Conservation (phyloP, 2,113 vertebrate genomes). For the Vulpes vulpes region DNA sequence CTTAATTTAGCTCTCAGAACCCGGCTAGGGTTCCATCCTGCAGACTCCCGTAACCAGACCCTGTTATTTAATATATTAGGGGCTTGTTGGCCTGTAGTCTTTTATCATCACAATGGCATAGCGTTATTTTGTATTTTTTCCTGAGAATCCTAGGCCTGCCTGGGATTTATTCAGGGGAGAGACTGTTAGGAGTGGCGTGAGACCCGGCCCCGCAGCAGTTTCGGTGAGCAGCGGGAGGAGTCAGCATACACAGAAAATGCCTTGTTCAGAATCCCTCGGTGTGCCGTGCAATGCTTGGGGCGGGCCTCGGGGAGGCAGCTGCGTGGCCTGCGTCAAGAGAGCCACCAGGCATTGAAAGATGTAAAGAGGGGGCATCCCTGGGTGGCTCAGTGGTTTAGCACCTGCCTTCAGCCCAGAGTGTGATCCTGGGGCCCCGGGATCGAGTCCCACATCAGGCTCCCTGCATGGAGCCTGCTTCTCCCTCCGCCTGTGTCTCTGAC, state of each 20-base stretch:
- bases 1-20: neutral
- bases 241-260: neutral
- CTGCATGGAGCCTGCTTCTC: too few relatives aligned
- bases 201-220: fast-evolving
- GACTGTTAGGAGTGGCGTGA: neutral
- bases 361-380: too few relatives aligned
- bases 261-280: neutral
- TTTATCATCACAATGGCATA: neutral
- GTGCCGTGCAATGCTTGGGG: fast-evolving
- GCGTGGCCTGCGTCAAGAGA: neutral
- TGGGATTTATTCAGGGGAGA: neutral
- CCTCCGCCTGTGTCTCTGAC: too few relatives aligned
- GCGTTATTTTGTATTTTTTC: neutral
- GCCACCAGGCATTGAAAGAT: neutral
- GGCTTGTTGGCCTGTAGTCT: neutral
- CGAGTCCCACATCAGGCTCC: too few relatives aligned
- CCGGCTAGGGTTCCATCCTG: neutral
- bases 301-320: fast-evolving
- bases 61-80: fast-evolving
- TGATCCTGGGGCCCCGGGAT: too few relatives aligned
- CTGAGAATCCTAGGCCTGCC: neutral
- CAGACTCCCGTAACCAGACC: neutral
- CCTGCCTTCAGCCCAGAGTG: too few relatives aligned
- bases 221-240: neutral
- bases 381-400: too few relatives aligned